Base-by-base conservation (phyloP, 2,113 vertebrate species). In the Pyxicephalus adspersus region DNA sequence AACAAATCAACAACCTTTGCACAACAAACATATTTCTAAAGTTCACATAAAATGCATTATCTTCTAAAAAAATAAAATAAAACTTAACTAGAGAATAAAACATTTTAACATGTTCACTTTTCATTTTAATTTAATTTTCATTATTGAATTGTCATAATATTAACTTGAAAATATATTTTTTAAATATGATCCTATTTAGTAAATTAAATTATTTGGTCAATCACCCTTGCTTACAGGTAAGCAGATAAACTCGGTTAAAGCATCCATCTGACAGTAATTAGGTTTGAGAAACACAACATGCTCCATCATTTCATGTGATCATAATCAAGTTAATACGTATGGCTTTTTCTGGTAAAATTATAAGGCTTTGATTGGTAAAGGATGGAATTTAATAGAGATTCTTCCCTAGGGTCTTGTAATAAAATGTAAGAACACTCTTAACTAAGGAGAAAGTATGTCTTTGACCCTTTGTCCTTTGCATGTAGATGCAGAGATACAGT, bases 141-240 rank as follows among this genome's bases (percentile, higher is more conserved):
- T 38, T 38, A 38, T 38, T 38, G 11, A 38, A 38, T 38, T 38
- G 8, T 1, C 38, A 38, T 6, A 34, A 34, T 34, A 34, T 34
- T 34, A 34, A 45, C 11, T 2, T 13, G 38, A 45, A 45, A 45
- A 11, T 13, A 13, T 13, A 45, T 45, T 45, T 45, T 6, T 13
- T 45, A 13, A 0, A 8, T 45, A 45, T 45, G 8, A 45, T 45
- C 38, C 88, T 95, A 95, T 97, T 95, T 96, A 93, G 95, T 92
- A 96, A 98, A 98, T 96, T 91, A 93, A 93, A 95, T 98, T 96
- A 98, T 96, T 98, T 96, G 94, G 94, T 96, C 95, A 96, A 95
- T 97, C 96, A 94, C 95, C 94, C 94, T 97, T 98, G 95, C 96
- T 98, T 97, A 97, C 95, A 92, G 94, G 91, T 91, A 88, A 80